phyloP scores from a whole-genome alignment of 2,797 vertebrate species.

The Sebastes goodei region DNA sequence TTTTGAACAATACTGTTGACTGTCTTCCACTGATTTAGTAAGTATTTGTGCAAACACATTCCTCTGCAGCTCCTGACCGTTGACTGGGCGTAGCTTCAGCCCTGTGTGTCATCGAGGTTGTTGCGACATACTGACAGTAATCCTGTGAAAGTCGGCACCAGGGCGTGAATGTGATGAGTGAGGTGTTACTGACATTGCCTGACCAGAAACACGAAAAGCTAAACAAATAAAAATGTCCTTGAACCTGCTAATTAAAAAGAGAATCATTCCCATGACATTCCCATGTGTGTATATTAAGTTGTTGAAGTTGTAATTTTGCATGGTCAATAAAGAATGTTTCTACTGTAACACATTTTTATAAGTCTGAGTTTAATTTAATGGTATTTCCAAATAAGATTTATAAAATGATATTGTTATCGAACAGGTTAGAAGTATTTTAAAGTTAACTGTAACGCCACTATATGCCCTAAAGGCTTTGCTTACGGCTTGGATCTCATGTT shows the following conservation, averaged over 20 bases:
- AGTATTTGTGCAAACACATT: constrained; percentile 12
- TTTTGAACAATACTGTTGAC: background rate
- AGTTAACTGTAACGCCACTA: background rate
- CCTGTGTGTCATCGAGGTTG: constrained; percentile 6
- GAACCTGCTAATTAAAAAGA: background rate
- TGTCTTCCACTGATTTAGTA: background rate
- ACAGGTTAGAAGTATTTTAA: background rate
- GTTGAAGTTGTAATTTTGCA: background rate
- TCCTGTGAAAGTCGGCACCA: constrained; percentile 46
- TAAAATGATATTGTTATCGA: background rate
- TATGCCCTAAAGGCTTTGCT: background rate
- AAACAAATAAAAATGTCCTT: background rate
- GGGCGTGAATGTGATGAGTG: constrained; percentile 43
- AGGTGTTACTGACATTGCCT: background rate
- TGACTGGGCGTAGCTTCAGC: constrained; percentile 34
- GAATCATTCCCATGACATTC: background rate
- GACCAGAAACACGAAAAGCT: background rate
- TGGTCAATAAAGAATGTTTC: constrained; percentile 11
- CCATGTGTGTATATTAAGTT: background rate
- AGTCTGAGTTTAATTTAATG: background rate
- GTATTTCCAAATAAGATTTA: background rate
- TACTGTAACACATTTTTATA: background rate
- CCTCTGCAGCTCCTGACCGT: background rate
- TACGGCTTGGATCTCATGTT: background rate
- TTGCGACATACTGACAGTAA: constrained; percentile 46